These are phyloP conservation scores for Sarcophaga variegata DNA, from an alignment of 2,888 invertebrate genomes.

Conservation along the genomic window DNA sequence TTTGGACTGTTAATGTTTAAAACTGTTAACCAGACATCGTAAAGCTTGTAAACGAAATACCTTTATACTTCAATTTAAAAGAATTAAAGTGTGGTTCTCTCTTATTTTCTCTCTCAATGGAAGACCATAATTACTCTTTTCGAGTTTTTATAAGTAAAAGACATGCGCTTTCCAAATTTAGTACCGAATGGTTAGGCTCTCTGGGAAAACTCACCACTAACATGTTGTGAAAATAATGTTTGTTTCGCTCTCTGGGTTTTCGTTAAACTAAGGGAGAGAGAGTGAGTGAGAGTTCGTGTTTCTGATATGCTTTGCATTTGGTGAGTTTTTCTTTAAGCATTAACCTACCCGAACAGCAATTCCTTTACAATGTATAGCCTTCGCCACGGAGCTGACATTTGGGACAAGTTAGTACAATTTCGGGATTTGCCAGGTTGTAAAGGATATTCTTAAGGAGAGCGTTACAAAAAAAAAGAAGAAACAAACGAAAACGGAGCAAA, in stretches of 20 bases:
- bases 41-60: no score
- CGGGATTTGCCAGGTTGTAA: slow-evolving; percentile 82
- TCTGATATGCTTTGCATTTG: slow-evolving; percentile 21
- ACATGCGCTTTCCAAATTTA: slow-evolving; percentile 57
- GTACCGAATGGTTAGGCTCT: slow-evolving; percentile 10
- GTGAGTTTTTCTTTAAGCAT: slow-evolving; percentile 27
- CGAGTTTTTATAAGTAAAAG: no score
- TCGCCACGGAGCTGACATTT: slow-evolving; percentile 79
- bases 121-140: no score
- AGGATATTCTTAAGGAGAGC: slow-evolving; percentile 75
- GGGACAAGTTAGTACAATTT: slow-evolving; percentile 82
- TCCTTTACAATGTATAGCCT: slow-evolving; percentile 73
- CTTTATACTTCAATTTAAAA: no score
- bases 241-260: slow-evolving; percentile 6
- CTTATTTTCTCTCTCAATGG: no score
- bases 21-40: no score
- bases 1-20: not conserved
- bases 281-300: slow-evolving; percentile 17
- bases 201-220: slow-evolving; percentile 49
- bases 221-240: not conserved
- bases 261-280: not conserved
- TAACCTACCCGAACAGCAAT: slow-evolving; percentile 48
- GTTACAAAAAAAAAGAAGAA: not conserved
- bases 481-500: slow-evolving; percentile 70
- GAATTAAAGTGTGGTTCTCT: no score